Percentiles rank a stretch among this genome's conserved stretches.
Conservation (phyloP, 1,140 invertebrate genomes). For the Platyura marginata region DNA sequence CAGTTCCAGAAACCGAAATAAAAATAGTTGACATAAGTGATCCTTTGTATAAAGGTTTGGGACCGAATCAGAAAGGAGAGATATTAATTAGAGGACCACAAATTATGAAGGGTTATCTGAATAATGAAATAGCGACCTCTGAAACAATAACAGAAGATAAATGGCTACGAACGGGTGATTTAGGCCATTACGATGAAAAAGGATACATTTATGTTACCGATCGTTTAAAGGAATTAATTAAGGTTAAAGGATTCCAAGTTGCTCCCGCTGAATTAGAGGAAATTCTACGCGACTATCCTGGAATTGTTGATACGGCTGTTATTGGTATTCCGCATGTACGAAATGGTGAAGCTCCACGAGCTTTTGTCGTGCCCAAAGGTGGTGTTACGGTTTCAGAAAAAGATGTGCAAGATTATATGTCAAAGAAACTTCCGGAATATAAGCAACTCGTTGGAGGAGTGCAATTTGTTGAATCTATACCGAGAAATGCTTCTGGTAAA, state of each 20-base stretch:
- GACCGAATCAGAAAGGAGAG: slow-evolving; percentile 28
- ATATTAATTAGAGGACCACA: slow-evolving; percentile 39
- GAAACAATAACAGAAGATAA: slow-evolving; percentile 42
- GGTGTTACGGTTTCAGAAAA: slow-evolving; percentile 32
- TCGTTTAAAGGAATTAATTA: slow-evolving; percentile 71
- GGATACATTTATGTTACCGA: slow-evolving; percentile 55
- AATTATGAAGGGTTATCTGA: slow-evolving; percentile 49
- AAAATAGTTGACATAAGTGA: slow-evolving; percentile 37
- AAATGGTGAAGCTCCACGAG: slow-evolving; percentile 46
- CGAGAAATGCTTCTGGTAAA: slow-evolving; percentile 34
- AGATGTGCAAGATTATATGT: slow-evolving; percentile 33
- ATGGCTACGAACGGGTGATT: slow-evolving; percentile 62
- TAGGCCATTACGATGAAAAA: slow-evolving; percentile 50
- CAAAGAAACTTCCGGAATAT: slow-evolving; percentile 20
- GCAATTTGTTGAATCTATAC: slow-evolving; percentile 36
- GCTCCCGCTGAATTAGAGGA: slow-evolving; percentile 67
- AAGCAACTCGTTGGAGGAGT: slow-evolving; percentile 34
- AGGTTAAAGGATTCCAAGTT: slow-evolving; percentile 50
- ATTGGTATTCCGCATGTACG: slow-evolving; percentile 45
- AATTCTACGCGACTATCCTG: slow-evolving; percentile 43
- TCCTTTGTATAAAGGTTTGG: slow-evolving; percentile 24
- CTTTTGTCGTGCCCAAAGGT: slow-evolving; percentile 31
- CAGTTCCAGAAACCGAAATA: slow-evolving; percentile 33
- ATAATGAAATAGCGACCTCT: slow-evolving; percentile 45
- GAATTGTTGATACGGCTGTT: slow-evolving; percentile 48